A percentile compares a stretch with the other conserved stretches of the same genome.
These are phyloP conservation scores for Nephrotoma guestfalica DNA, from an alignment of 2,888 invertebrate species.

Conservation along the genomic window DNA sequence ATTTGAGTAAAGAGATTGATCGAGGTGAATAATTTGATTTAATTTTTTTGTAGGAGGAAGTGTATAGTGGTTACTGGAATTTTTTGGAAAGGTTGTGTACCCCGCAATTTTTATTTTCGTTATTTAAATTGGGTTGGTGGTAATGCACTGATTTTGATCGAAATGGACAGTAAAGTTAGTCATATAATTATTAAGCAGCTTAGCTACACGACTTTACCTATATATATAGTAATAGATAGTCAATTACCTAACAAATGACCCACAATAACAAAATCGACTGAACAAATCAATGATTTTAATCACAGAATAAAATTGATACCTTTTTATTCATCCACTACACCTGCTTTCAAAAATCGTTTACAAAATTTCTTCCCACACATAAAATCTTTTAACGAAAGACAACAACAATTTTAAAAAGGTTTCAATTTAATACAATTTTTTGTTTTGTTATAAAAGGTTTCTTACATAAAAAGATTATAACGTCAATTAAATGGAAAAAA, in stretches of 20 bases:
- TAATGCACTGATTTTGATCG: background rate
- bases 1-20: background rate
- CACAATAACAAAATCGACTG: background rate
- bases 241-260: background rate
- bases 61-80: background rate
- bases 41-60: background rate
- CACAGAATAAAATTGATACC: background rate
- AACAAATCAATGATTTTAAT: background rate
- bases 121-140: background rate
- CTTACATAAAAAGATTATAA: background rate
- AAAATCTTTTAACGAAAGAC: background rate
- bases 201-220: background rate
- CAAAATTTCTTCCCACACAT: background rate
- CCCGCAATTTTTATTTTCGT: background rate
- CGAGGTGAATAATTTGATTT: background rate
- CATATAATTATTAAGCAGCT: background rate
- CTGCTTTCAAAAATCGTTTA: background rate
- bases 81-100: background rate
- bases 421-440: background rate
- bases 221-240: background rate
- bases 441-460: background rate
- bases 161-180: background rate
- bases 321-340: background rate
- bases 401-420: background rate
- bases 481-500: background rate